phyloP scores from a whole-genome alignment of 2,113 vertebrate genomes.

The Peromyscus leucopus region DNA sequence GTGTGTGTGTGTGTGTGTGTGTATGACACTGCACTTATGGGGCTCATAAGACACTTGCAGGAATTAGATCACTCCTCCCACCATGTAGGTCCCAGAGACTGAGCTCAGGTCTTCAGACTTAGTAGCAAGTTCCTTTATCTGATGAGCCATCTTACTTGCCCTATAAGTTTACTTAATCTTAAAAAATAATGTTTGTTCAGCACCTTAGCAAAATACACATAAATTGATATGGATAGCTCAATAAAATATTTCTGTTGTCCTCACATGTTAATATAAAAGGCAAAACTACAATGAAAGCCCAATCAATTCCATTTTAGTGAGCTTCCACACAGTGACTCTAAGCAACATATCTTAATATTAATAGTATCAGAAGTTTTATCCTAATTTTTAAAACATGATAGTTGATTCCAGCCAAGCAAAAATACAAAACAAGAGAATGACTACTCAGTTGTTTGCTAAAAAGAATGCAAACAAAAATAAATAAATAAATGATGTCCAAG shows the following conservation, averaged over 20 bases:
- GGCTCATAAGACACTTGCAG: background rate
- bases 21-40: no score
- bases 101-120: background rate
- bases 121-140: background rate
- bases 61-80: background rate
- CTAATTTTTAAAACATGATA: background rate
- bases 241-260: background rate
- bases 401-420: background rate
- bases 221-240: background rate
- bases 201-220: background rate
- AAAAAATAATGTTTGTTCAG: background rate
- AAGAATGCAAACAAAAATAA: slow-evolving; percentile 16
- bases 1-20: background rate
- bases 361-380: slow-evolving; percentile 1
- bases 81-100: background rate
- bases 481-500: background rate
- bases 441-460: background rate
- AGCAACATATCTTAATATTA: slow-evolving; percentile 52
- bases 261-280: background rate
- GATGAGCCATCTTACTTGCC: background rate
- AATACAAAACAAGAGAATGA: background rate
- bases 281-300: background rate
- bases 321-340: background rate
- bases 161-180: background rate
- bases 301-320: background rate